Conservation (phyloP, 2,888 invertebrate genomes). For the Eumacrocentrus americanus region DNA sequence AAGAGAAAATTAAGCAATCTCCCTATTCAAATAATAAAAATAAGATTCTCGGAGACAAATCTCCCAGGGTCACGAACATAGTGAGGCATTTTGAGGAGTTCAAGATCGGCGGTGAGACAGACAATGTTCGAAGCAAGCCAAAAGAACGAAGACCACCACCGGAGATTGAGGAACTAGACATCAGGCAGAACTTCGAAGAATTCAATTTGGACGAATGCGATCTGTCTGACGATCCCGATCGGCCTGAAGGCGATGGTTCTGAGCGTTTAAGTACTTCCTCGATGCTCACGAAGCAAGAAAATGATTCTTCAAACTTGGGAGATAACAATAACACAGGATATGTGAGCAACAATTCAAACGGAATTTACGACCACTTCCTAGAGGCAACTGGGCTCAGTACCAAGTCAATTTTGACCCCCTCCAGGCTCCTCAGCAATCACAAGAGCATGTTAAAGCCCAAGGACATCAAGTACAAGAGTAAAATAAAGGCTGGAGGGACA, state of each 20-base stretch:
- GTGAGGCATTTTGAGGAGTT: slow-evolving; percentile 60
- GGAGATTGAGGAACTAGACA: slow-evolving; percentile 66
- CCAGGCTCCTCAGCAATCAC: slow-evolving; percentile 75
- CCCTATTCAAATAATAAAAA: neutral
- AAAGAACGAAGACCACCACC: slow-evolving; percentile 41
- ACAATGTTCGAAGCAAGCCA: slow-evolving; percentile 38
- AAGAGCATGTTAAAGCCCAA: slow-evolving; percentile 78
- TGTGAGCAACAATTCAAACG: slow-evolving; percentile 60
- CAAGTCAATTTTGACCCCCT: slow-evolving; percentile 73
- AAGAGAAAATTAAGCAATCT: neutral
- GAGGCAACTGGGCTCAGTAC: slow-evolving; percentile 82
- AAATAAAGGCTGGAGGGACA: slow-evolving; percentile 66
- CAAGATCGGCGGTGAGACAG: slow-evolving; percentile 52
- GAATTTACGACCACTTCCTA: slow-evolving; percentile 74
- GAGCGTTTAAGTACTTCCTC: slow-evolving; percentile 46
- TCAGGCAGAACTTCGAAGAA: slow-evolving; percentile 80
- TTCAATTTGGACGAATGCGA: slow-evolving; percentile 79
- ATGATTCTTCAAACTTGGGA: slow-evolving; percentile 54
- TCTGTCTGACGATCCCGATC: slow-evolving; percentile 60
- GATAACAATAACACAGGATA: slow-evolving; percentile 54
- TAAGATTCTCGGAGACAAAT: slow-evolving; percentile 4
- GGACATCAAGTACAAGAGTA: slow-evolving; percentile 77
- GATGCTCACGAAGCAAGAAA: slow-evolving; percentile 59
- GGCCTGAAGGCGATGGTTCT: slow-evolving; percentile 55
- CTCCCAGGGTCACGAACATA: slow-evolving; percentile 54